Evolutionary conservation across 2,888 invertebrate genomes (phyloP).

Genomic region (Nemurella pictetii): DNA sequence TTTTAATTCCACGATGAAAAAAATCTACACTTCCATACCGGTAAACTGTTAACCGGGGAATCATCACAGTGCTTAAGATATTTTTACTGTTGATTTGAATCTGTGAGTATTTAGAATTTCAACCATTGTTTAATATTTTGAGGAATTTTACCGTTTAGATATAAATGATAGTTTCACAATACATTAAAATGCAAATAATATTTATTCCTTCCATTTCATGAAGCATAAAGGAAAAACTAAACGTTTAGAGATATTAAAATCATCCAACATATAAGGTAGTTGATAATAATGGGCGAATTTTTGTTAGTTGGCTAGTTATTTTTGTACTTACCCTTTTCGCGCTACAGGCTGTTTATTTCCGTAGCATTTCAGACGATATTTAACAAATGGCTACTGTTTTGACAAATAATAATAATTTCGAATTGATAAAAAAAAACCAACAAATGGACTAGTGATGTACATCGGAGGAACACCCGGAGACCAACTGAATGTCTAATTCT

Average conservation of each 20-base stretch:
- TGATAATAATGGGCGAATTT: too few species aligned
- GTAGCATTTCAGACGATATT: neutral
- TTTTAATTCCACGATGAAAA: too few species aligned
- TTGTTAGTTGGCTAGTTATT: too few species aligned
- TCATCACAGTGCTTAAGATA: neutral
- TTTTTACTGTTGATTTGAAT: neutral
- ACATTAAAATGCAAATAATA: too few species aligned
- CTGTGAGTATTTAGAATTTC: neutral
- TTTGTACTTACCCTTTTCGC: neutral
- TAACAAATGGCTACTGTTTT: neutral
- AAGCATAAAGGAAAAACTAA: too few species aligned
- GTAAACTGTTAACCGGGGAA: neutral
- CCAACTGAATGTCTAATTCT: constrained; percentile 13
- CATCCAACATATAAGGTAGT: too few species aligned
- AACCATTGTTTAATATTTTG: too few species aligned
- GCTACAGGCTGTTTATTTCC: neutral
- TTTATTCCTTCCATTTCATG: too few species aligned
- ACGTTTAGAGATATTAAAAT: too few species aligned
- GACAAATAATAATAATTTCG: neutral
- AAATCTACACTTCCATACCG: too few species aligned
- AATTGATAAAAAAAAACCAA: neutral
- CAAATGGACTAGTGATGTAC: neutral
- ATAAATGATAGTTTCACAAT: too few species aligned
- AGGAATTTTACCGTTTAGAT: too few species aligned
- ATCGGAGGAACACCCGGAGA: neutral